These are phyloP conservation scores for Takifugu ocellatus DNA, from an alignment of 2,797 vertebrate species.

Conservation along the genomic window DNA sequence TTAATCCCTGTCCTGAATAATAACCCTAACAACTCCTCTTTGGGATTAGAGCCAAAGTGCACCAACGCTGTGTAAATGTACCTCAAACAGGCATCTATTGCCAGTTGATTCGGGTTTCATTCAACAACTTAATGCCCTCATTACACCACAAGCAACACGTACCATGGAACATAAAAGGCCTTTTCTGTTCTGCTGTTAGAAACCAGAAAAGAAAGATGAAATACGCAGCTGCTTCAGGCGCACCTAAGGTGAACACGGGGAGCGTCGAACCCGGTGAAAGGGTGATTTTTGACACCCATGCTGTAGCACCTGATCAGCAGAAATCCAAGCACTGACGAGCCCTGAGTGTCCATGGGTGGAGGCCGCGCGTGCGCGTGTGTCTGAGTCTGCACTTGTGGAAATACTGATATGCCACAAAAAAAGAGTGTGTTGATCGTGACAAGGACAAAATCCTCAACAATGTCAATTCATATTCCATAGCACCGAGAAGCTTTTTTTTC, in stretches of 20 bases:
- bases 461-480: slow-evolving; percentile 50
- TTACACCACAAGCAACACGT: slow-evolving; percentile 16
- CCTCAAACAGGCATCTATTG: slow-evolving; percentile 13
- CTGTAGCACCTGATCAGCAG: slow-evolving; percentile 42
- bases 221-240: slow-evolving; percentile 64
- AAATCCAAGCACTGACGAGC: slow-evolving; percentile 47
- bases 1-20: slow-evolving; percentile 26
- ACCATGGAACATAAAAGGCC: slow-evolving; percentile 38
- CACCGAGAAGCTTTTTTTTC: slow-evolving; percentile 42
- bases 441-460: slow-evolving; percentile 38
- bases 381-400: slow-evolving; percentile 43
- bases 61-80: slow-evolving; percentile 21
- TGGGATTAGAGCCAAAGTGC: slow-evolving; percentile 50
- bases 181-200: slow-evolving; percentile 30
- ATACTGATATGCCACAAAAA: slow-evolving; percentile 63
- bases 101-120: slow-evolving; percentile 38
- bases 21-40: slow-evolving; percentile 40
- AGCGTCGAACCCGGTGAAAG: slow-evolving; percentile 70
- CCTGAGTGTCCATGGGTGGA: slow-evolving; percentile 61
- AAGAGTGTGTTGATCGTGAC: slow-evolving; percentile 43
- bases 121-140: slow-evolving; percentile 13
- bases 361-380: slow-evolving; percentile 18
- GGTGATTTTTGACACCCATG: slow-evolving; percentile 38
- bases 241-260: slow-evolving; percentile 64
- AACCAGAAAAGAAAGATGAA: slow-evolving; percentile 8